Evolutionary conservation across 2,113 vertebrate genomes (phyloP).

Genomic region (Glaucidium brasilianum): DNA sequence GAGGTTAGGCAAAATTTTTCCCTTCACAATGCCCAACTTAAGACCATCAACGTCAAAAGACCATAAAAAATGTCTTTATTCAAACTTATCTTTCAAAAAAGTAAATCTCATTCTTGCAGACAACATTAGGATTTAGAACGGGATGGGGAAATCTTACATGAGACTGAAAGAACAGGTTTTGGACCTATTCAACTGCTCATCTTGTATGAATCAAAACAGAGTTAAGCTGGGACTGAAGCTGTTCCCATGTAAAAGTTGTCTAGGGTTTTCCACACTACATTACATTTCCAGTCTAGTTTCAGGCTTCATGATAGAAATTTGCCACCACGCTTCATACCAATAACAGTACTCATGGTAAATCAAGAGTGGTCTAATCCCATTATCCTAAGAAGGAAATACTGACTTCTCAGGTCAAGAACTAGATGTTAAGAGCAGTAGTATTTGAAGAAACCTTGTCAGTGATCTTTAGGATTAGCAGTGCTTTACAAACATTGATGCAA

Average conservation of each 20-base stretch:
- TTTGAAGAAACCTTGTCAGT: background rate
- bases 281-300: background rate
- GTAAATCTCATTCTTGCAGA: background rate
- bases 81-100: background rate
- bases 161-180: background rate
- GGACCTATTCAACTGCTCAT: background rate
- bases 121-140: background rate
- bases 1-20: background rate
- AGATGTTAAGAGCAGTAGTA: background rate
- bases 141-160: background rate
- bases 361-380: background rate
- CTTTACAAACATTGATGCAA: background rate
- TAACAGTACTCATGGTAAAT: background rate
- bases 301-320: background rate
- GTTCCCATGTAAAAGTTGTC: background rate
- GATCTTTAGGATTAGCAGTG: background rate
- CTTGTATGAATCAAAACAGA: background rate
- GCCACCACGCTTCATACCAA: background rate
- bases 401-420: background rate
- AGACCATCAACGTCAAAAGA: background rate
- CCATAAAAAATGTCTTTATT: background rate
- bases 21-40: background rate
- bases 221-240: background rate
- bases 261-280: background rate
- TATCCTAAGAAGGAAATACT: background rate